Evolutionary conservation across 2,113 vertebrate species (phyloP).

Genomic region (Pygoscelis antarcticus): DNA sequence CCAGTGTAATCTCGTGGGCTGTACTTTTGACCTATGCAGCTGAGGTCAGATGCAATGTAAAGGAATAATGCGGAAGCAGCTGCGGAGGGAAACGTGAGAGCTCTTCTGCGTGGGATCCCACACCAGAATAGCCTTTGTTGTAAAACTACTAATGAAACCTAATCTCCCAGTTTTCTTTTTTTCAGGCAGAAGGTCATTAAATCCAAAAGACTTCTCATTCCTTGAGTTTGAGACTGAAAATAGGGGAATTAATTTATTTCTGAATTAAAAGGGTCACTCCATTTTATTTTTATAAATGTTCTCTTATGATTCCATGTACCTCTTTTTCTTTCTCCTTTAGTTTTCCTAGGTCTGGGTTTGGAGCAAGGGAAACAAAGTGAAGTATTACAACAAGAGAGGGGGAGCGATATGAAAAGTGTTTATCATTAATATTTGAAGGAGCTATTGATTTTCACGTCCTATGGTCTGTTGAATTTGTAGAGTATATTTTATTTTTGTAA

Average conservation of each 20-base stretch:
- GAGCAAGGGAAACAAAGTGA: not conserved
- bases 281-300: not conserved
- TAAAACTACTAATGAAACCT: not conserved
- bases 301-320: not conserved
- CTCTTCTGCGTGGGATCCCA: not conserved
- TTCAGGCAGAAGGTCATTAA: not conserved
- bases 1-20: not conserved
- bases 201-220: not conserved
- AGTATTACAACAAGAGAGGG: not conserved
- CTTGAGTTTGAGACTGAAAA: not conserved
- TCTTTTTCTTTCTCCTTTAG: not conserved
- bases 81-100: not conserved
- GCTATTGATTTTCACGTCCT: not conserved
- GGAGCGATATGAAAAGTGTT: accelerated
- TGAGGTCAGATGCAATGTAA: not conserved
- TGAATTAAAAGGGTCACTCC: not conserved
- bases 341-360: not conserved
- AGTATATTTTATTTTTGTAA: not conserved
- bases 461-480: not conserved
- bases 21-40: not conserved
- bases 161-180: not conserved
- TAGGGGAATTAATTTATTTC: not conserved
- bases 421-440: not conserved
- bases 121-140: not conserved
- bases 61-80: not conserved